A percentile compares a stretch with the other conserved stretches of the same genome.
Conservation (phyloP, 2,797 vertebrate genomes). For the Fundulus diaphanus region DNA sequence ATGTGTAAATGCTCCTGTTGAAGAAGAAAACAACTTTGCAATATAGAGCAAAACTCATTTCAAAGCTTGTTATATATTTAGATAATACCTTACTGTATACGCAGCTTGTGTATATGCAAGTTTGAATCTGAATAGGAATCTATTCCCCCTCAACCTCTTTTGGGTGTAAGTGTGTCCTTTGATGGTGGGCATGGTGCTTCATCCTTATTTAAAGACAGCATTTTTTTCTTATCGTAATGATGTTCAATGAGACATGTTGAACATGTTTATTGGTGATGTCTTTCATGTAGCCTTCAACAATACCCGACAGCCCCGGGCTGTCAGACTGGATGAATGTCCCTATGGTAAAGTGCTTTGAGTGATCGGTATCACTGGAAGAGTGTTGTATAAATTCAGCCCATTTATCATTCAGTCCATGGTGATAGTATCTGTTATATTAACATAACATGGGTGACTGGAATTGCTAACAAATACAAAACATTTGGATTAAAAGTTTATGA, state of each 20-base stretch:
- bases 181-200: slow-evolving; percentile 27
- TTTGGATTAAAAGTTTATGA: neutral
- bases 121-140: neutral
- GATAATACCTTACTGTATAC: slow-evolving; percentile 25
- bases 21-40: too few relatives aligned
- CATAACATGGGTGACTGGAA: neutral
- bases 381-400: neutral
- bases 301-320: neutral
- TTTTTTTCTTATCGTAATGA: slow-evolving; percentile 10
- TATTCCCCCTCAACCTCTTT: neutral
- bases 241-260: neutral
- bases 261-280: neutral
- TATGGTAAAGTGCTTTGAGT: neutral
- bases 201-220: slow-evolving; percentile 24
- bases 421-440: neutral
- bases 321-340: neutral
- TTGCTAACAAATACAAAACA: neutral
- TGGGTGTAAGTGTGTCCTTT: slow-evolving; percentile 30
- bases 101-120: neutral
- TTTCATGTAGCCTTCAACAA: neutral
- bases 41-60: too few relatives aligned
- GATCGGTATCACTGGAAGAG: neutral
- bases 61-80: slow-evolving; percentile 50
- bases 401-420: neutral
- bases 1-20: neutral